Percentiles rank a stretch among this genome's conserved stretches.
Evolutionary conservation across 2,113 vertebrate species (phyloP).

Genomic region (Muscicapa adusta): DNA sequence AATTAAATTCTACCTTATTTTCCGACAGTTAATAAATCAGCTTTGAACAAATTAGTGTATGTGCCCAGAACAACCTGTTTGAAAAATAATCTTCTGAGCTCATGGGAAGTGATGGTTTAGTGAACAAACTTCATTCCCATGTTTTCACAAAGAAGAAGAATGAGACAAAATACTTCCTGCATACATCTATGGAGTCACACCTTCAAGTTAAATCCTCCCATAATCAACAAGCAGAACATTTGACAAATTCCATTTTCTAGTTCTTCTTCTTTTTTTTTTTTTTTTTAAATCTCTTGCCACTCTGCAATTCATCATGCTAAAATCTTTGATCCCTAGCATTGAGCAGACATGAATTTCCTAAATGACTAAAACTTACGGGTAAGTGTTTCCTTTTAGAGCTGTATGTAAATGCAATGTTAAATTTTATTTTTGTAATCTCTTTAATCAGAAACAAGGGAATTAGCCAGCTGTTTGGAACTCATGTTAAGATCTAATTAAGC

Average conservation of each 20-base stretch:
- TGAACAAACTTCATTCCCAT: neutral
- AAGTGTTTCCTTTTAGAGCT: slow-evolving; percentile 68
- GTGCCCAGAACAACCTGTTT: neutral
- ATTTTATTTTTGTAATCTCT: slow-evolving; percentile 94
- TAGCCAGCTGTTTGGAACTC: slow-evolving; percentile 92
- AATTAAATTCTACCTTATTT: neutral
- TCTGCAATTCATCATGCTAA: slow-evolving; percentile 20
- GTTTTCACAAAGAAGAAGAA: neutral
- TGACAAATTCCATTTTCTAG: slow-evolving; percentile 15
- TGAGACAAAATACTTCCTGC: neutral
- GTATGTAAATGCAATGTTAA: slow-evolving; percentile 84
- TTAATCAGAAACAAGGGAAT: slow-evolving; percentile 97
- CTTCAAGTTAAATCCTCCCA: neutral
- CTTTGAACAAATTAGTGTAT: neutral
- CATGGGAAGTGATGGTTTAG: neutral
- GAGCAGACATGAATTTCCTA: slow-evolving; percentile 46
- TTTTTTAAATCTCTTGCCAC: neutral
- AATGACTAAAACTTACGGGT: slow-evolving; percentile 60
- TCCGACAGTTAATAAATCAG: slow-evolving; percentile 7
- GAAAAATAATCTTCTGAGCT: neutral
- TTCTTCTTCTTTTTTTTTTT: neutral
- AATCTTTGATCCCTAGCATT: slow-evolving; percentile 25
- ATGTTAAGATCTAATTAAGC: slow-evolving; percentile 95
- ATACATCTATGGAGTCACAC: neutral
- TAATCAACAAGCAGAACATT: slow-evolving; percentile 6